Evolutionary conservation across 2,113 vertebrate genomes (phyloP).

Genomic region (Etia nguti): DNA sequence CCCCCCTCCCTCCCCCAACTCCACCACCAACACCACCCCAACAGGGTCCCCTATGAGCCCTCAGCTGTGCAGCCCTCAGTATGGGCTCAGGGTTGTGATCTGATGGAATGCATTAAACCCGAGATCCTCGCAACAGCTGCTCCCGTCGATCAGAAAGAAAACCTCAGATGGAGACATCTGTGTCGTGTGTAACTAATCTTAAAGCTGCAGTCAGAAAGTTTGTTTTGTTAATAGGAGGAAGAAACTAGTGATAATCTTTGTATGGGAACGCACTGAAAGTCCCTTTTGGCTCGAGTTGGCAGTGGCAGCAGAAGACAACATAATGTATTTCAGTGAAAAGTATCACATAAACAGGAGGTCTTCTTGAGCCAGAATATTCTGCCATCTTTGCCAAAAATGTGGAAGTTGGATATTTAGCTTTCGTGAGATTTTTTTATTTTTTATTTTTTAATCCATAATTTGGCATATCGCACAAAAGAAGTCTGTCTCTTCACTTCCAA

Average conservation of each 20-base stretch:
- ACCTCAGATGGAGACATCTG: constrained; percentile 17
- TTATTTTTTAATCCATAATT: not conserved
- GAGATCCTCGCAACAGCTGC: constrained; percentile 53
- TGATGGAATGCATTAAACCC: constrained; percentile 60
- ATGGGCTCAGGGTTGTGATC: constrained; percentile 32
- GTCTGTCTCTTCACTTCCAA: constrained; percentile 22
- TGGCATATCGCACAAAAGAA: constrained; percentile 32
- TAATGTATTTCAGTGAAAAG: not conserved
- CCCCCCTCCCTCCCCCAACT: not conserved
- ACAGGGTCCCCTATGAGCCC: not conserved
- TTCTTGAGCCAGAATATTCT: constrained; percentile 4
- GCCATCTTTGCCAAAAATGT: constrained; percentile 20
- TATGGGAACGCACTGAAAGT: not conserved
- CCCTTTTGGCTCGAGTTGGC: not conserved
- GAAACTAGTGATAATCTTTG: not conserved
- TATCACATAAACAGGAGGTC: constrained; percentile 7
- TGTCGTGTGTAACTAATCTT: constrained; percentile 2
- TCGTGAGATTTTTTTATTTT: constrained; percentile 25
- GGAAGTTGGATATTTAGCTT: constrained; percentile 24
- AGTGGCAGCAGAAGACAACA: not conserved
- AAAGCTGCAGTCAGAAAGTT: not conserved
- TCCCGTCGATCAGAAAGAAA: constrained; percentile 41
- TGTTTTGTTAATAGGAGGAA: not conserved
- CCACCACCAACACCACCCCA: not conserved
- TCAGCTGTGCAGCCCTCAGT: constrained; percentile 47